Conservation (phyloP, 2,797 vertebrate species). For the Sebastiscus albofasciatus region DNA sequence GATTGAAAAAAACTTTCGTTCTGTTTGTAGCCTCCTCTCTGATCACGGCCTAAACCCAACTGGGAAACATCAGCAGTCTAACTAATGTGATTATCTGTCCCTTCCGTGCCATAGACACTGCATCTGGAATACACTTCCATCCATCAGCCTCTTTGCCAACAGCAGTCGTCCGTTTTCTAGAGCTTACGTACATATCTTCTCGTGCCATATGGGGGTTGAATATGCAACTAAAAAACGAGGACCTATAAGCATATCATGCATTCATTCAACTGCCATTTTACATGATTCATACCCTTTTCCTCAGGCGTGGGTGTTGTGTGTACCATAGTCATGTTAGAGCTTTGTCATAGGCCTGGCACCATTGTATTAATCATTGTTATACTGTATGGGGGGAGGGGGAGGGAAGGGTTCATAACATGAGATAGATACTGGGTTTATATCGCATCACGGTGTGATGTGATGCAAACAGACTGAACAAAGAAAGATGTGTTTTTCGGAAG, state of each 20-base stretch:
- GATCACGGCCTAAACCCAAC: conserved; percentile 9
- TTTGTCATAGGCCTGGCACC: conserved; percentile 37
- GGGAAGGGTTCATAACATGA: conserved; percentile 18
- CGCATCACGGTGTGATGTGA: conserved; percentile 50
- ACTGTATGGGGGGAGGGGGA: conserved; percentile 22
- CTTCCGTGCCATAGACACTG: conserved; percentile 57
- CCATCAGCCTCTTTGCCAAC: conserved; percentile 25
- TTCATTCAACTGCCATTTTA: conserved; percentile 38
- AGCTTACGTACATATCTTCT: conserved; percentile 31
- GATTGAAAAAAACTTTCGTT: neutral
- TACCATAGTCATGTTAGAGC: conserved; percentile 50
- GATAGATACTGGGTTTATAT: conserved; percentile 54
- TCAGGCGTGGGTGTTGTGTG: conserved; percentile 52
- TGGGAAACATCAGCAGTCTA: neutral
- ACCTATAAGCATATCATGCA: conserved; percentile 57
- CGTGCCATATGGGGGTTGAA: conserved; percentile 74
- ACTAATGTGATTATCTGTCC: neutral
- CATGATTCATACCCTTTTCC: conserved; percentile 39
- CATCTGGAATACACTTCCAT: conserved; percentile 5
- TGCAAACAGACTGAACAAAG: conserved; percentile 42
- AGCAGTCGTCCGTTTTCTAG: conserved; percentile 16
- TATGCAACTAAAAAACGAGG: conserved; percentile 67
- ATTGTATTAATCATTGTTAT: conserved; percentile 56
- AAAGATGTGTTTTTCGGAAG: conserved; percentile 40
- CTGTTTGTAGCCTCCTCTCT: conserved; percentile 7